Base-by-base conservation (phyloP, 2,888 invertebrate species). In the Cataglyphis cursor region DNA sequence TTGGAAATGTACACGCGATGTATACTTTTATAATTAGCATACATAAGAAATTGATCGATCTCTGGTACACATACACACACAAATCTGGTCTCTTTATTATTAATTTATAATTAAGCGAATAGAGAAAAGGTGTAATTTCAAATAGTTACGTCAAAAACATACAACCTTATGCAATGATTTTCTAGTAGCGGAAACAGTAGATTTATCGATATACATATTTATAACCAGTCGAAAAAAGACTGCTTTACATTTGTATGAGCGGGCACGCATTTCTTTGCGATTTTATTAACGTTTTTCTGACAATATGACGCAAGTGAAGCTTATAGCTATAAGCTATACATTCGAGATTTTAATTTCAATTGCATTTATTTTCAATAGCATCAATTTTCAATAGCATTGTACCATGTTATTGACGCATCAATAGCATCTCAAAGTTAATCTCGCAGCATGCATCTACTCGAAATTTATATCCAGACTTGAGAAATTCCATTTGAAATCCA, bases 321-420 rank as follows among this genome's bases (percentile, higher is more conserved):
- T 24, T 18, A 18, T 15, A 2, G 0, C 24, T 28, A 10, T 24
- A 70, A 70, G 3, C 1, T 18, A 44, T 44, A 24, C 10, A 10
- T 28, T 18, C 3, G n/a, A 28, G n/a, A 59, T 59, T 73, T 41
- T 44, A 61, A 73, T 73, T n/a, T 57, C 38, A 57, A 73, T 73
- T 3, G 1, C 28, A 73, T 41, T 73, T 41, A 41, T 35, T 35
- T 6, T 35, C 31, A 31, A 31, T 31, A 31, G 31, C 31, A 6
- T 31, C 5, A 31, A 31, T 31, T 31, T 6, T 31, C 31, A 35
- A 35, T 12, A 28, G 24, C 15, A 44, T 73, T 61, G 41, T 44
- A 44, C 4, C n/a, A 31, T 8, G 1, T 44, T 28, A 59, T 10
- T 28, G 28, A 38, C 28, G 38, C 24, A 44, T 72, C 38, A 38